Base-by-base conservation (phyloP, 2,797 vertebrate species). In the Mastacembelus armatus region DNA sequence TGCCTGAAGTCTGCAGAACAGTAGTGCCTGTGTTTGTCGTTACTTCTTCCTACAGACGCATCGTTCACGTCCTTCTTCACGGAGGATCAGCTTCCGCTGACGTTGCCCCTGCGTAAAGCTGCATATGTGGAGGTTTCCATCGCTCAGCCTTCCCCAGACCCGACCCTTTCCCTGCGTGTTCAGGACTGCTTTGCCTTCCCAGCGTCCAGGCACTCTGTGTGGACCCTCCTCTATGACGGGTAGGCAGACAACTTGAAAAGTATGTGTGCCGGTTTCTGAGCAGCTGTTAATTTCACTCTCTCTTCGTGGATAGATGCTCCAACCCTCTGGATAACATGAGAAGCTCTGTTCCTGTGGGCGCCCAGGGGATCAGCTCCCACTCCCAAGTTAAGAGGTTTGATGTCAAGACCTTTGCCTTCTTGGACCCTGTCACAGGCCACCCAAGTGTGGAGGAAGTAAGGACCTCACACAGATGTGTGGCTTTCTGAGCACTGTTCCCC, bases 151-250 rank as follows among this genome's bases (percentile, higher is more conserved):
- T 78, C 82, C 16, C 84, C 79, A 0, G 90, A 93, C 61, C 82
- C 81, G 0, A 29, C 62, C 0, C 85, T 93, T 2, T 89, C 89
- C 29, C 71, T 93, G 49, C 80, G 63, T 4, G 86, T 93, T 0
- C 71, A 77, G 54, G 90, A 93, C 38, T 93, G 92, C 74, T 92
- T 91, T 5, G 92, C 92, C 78, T 91, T 90, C 64, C 92, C 92
- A 0, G 59, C 26, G 2, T 92, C 91, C 1, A 70, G 89, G 48
- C 85, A 88, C 62, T 92, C 91, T 0, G 85, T 90, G 67, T 93
- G 92, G 92, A 90, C 73, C 1, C 89, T 93, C 18, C 89, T 93
- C 42, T 84, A 85, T 8, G 74, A 92, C 2, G 91, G 91, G 91
- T 92, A 47, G 29, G 3, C 21, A 2, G 5, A 32, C 9, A 2